These are phyloP conservation scores for Porites cylindrica DNA, from an alignment of 92 coral and sea anemone species.

Conservation along the genomic window DNA sequence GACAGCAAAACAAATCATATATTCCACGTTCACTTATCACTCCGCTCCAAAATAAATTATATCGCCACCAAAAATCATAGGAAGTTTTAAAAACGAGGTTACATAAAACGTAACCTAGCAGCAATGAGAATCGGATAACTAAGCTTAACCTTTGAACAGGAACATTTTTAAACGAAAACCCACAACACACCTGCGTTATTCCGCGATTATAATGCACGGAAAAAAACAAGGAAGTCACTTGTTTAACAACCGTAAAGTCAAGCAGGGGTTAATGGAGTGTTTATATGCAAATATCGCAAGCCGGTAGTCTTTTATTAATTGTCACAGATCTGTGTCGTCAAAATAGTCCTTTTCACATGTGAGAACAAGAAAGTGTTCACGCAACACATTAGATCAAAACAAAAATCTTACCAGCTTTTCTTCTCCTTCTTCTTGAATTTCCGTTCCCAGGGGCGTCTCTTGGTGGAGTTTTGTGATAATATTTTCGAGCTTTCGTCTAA, in stretches of 20 bases:
- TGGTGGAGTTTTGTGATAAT: constrained; percentile 79
- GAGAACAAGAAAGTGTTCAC: constrained; percentile 35
- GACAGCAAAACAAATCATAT: too few relatives aligned
- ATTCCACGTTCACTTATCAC: too few relatives aligned
- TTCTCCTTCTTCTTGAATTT: constrained; percentile 28
- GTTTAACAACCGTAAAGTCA: background rate
- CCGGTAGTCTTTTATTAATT: background rate
- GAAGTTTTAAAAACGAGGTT: too few relatives aligned
- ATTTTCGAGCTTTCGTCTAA: constrained; percentile 83
- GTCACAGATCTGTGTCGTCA: constrained; percentile 7
- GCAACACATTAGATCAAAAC: constrained; percentile 21
- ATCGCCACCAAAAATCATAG: too few relatives aligned
- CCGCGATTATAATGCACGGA: background rate
- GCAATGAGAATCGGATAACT: background rate
- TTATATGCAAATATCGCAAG: constrained; percentile 27
- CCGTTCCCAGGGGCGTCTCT: constrained; percentile 49
- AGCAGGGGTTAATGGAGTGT: background rate
- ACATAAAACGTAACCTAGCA: background rate
- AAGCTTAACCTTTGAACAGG: background rate
- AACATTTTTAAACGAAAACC: background rate
- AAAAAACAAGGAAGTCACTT: background rate
- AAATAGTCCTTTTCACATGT: background rate
- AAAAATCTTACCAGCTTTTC: constrained; percentile 44
- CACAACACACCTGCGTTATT: background rate
- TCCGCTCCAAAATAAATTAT: too few relatives aligned